Percentiles rank a stretch among this genome's conserved stretches.
Evolutionary conservation across 1,140 invertebrate genomes (phyloP).

Genomic region (Aphelenchoides avenae): DNA sequence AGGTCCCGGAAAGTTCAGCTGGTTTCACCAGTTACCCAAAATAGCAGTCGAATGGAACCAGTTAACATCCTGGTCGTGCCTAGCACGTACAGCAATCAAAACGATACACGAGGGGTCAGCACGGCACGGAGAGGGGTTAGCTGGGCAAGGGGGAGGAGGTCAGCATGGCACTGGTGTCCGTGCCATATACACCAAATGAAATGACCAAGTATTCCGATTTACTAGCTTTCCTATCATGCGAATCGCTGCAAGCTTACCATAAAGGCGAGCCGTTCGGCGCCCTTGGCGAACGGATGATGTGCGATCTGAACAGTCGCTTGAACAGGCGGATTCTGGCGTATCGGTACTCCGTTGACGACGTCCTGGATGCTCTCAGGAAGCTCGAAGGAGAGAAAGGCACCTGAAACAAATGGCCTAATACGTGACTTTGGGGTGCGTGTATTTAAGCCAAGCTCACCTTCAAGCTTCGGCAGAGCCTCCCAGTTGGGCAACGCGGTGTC

Average conservation of each 20-base stretch:
- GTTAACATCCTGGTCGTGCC: background rate
- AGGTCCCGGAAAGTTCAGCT: slow-evolving; percentile 6
- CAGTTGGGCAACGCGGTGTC: background rate
- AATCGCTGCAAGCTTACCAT: slow-evolving; percentile 7
- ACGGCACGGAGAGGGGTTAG: no score
- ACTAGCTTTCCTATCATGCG: background rate
- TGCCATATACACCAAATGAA: background rate
- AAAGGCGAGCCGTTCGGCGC: slow-evolving; percentile 21
- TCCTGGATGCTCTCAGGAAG: slow-evolving; percentile 19
- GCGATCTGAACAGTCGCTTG: slow-evolving; percentile 23
- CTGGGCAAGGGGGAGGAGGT: background rate
- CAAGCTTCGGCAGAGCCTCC: background rate
- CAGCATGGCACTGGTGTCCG: background rate
- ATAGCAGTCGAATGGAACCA: no score
- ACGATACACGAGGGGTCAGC: background rate
- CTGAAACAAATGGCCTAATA: no score
- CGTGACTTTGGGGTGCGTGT: no score
- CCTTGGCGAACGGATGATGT: slow-evolving; percentile 15
- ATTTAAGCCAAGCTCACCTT: no score
- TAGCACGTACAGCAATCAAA: background rate
- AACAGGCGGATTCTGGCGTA: slow-evolving; percentile 6
- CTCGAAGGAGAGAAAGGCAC: slow-evolving; percentile 18
- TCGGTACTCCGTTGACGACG: slow-evolving; percentile 15
- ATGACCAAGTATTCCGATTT: background rate
- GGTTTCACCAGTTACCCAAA: no score